Conservation (phyloP, 2,113 vertebrate genomes). For the Kryptolebias marmoratus region DNA sequence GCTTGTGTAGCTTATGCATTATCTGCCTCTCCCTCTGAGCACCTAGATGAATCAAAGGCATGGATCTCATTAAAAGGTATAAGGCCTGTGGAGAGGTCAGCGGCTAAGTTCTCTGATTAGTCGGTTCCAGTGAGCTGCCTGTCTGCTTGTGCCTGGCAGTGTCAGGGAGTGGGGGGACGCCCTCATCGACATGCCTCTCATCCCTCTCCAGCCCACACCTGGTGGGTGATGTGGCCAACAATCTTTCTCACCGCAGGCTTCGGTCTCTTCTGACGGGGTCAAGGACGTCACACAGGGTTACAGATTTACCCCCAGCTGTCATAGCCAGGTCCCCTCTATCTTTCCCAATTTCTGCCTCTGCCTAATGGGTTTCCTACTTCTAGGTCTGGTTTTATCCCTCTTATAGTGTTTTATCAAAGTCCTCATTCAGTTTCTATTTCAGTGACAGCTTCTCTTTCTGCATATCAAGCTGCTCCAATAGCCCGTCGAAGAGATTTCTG, state of each 20-base stretch:
- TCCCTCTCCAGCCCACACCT: conserved; percentile 50
- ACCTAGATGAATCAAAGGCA: conserved; percentile 68
- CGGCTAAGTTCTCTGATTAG: conserved; percentile 72
- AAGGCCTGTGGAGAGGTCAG: conserved; percentile 64
- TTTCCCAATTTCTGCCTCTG: conserved; percentile 14
- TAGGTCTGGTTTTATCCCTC: conserved; percentile 51
- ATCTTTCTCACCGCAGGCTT: conserved; percentile 39
- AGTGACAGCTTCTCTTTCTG: conserved; percentile 38
- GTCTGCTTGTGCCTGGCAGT: conserved; percentile 30
- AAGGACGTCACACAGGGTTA: conserved; percentile 59
- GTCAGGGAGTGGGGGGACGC: neutral
- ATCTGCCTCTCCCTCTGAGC: conserved; percentile 60
- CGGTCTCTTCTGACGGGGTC: conserved; percentile 55
- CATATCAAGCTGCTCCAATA: conserved; percentile 53
- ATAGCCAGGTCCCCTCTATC: conserved; percentile 6
- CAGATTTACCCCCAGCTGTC: conserved; percentile 19
- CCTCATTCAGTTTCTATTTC: conserved; percentile 55
- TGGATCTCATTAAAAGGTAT: conserved; percentile 72
- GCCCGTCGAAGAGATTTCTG: conserved; percentile 45
- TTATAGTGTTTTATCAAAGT: conserved; percentile 66
- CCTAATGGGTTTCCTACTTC: conserved; percentile 48
- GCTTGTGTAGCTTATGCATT: conserved; percentile 34
- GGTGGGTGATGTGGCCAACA: conserved; percentile 31
- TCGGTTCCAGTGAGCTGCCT: conserved; percentile 37
- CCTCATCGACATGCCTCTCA: conserved; percentile 53